phyloP scores from a whole-genome alignment of 2,797 vertebrate genomes.

The Crypturellus tataupa region DNA sequence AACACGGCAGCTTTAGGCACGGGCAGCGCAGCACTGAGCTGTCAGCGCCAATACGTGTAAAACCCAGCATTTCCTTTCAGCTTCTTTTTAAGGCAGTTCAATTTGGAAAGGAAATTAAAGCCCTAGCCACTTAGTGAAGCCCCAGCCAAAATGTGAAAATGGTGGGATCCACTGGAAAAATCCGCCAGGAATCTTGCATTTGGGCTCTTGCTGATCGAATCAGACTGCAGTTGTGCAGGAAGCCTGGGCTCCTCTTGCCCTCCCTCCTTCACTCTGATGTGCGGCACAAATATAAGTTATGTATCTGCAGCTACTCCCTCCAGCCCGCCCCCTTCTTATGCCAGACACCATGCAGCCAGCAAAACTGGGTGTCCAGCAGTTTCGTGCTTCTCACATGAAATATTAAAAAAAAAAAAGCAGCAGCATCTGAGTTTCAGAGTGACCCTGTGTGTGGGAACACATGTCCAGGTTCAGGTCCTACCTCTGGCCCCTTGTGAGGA shows the following conservation, averaged over 20 bases:
- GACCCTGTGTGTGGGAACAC: background rate
- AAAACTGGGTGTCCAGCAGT: background rate
- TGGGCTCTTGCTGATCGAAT: conserved; percentile 44
- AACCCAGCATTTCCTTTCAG: background rate
- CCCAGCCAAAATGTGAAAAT: background rate
- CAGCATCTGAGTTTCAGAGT: background rate
- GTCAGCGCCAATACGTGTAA: background rate
- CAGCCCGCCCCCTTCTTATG: background rate
- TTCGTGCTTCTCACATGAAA: background rate
- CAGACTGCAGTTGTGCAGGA: conserved; percentile 48
- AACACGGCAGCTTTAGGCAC: background rate
- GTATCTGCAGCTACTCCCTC: background rate
- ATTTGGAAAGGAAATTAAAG: background rate
- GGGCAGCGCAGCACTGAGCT: background rate
- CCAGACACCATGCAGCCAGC: background rate
- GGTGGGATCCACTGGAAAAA: conserved; percentile 26
- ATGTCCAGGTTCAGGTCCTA: background rate
- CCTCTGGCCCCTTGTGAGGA: background rate
- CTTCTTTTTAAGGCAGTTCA: background rate
- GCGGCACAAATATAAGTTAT: background rate
- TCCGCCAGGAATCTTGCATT: conserved; percentile 23
- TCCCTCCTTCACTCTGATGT: background rate
- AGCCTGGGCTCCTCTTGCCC: conserved; percentile 21
- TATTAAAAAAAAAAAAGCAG: background rate
- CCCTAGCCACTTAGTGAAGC: background rate